Base-by-base conservation (phyloP, 2,888 invertebrate species). In the Silvanus unidentatus region DNA sequence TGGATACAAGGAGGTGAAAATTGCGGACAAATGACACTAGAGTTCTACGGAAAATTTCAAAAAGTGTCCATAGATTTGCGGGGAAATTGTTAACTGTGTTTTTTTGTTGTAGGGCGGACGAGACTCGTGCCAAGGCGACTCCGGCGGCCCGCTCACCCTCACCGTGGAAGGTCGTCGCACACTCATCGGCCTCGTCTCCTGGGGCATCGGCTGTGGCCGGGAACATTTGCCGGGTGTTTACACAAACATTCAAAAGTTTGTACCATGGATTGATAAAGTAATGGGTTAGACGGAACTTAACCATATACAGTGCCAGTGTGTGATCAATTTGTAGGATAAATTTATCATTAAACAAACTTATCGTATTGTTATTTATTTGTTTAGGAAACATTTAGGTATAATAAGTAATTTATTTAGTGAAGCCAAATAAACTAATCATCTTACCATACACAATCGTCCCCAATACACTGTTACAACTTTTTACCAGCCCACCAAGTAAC, bases 221-320 rank as follows among this genome's bases (percentile, higher is more conserved):
- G 91, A 92, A 61, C 91, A 92, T 60, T 71, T 93, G 5, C 93
- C 93, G 0, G 92, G 92, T 1, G 92, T 93, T 3, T 93, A 93
- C 65, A 93, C 93, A 1, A 92, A 93, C 62, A 90, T 93, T 65
- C 91, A 92, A 67, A 88, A 88, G 68, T 93, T 92, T 66, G 89
- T 91, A 54, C 90, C 91, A 13, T 92, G 92, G 92, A 85, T 92
- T 40, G 88, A 89, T 62, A 88, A 89, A 73, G 83, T 90, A 16
- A 81, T 90, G 74, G 80, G 69, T 68, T 81, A 67, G 15, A 13
- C 35, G 15, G 15, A 45, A 8, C 5, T 15, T 32, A 16, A 30
- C 32, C 14, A 10, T 28, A 12, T 36, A 29, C 40, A 34, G 50
- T 56, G 54, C 56, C 53, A 53, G 51, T 44, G 43, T 36, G 35